Evolutionary conservation across 2,888 invertebrate genomes (phyloP).

Genomic region (Scaptomyza reducta): DNA sequence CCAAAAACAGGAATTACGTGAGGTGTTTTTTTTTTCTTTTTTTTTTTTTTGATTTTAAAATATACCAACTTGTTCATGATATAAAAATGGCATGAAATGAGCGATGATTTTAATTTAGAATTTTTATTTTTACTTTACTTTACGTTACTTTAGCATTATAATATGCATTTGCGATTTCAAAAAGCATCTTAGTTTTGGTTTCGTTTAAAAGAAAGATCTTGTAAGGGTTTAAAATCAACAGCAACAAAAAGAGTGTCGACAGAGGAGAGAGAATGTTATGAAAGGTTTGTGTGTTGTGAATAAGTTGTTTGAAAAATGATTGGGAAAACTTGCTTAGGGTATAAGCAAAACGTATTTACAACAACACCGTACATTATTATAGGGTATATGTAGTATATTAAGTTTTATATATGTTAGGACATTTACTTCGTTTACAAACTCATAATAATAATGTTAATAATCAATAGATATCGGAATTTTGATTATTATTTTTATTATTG

Average conservation of each 20-base stretch:
- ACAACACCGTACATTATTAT: conserved; percentile 57
- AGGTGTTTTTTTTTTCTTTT: conserved; percentile 44
- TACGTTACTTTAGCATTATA: conserved; percentile 49
- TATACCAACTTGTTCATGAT: conserved; percentile 73
- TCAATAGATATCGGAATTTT: conserved; percentile 10
- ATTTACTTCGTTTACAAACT: conserved; percentile 39
- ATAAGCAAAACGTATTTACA: conserved; percentile 72
- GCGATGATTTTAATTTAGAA: conserved; percentile 74
- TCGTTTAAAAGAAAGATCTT: conserved; percentile 26
- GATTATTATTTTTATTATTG: neutral
- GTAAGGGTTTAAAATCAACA: conserved; percentile 37
- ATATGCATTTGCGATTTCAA: conserved; percentile 81
- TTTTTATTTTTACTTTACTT: conserved; percentile 23
- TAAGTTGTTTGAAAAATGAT: conserved; percentile 24
- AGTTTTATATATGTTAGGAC: conserved; percentile 23
- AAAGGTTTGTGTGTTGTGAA: conserved; percentile 44
- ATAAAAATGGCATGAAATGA: conserved; percentile 74
- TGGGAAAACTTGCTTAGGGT: conserved; percentile 46
- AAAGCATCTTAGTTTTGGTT: conserved; percentile 84
- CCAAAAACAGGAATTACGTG: conserved; percentile 60
- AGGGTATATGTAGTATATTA: conserved; percentile 26
- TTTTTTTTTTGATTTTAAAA: conserved; percentile 56
- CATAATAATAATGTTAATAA: conserved; percentile 22
- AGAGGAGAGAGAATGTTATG: conserved; percentile 25
- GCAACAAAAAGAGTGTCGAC: conserved; percentile 39